These are phyloP conservation scores for Girardia tigrina DNA, from an alignment of 2,888 invertebrate genomes.

Conservation along the genomic window DNA sequence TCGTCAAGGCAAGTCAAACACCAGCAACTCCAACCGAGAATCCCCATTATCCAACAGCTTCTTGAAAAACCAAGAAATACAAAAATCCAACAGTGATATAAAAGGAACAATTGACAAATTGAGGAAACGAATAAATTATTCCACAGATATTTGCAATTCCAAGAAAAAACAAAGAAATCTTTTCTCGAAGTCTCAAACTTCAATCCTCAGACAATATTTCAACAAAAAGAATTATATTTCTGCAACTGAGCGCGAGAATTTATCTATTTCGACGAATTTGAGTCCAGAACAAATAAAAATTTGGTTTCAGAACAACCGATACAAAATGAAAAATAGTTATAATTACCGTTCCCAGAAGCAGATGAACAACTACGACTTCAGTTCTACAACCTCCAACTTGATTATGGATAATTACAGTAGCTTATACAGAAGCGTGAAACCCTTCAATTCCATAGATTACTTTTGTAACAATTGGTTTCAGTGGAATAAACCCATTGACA, in stretches of 20 bases:
- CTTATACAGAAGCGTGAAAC: neutral
- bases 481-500: constrained; percentile 9
- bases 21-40: neutral
- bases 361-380: neutral
- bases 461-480: constrained; percentile 14
- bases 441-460: neutral
- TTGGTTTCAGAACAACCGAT: constrained; percentile 28
- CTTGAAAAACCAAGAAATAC: neutral
- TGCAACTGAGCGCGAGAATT: neutral
- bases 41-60: neutral
- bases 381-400: neutral
- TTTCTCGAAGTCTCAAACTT: constrained; percentile 21
- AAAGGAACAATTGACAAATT: neutral
- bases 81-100: neutral
- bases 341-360: neutral
- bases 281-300: constrained; percentile 26
- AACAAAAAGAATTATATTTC: constrained; percentile 12
- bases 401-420: neutral
- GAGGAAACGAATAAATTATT: neutral
- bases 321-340: constrained; percentile 26
- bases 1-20: neutral
- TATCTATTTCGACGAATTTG: neutral
- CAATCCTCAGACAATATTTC: neutral
- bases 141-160: neutral
- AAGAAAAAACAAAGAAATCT: constrained; percentile 28